Evolutionary conservation across 1,140 invertebrate genomes (phyloP).

Genomic region (Acromyrmex charruanus): DNA sequence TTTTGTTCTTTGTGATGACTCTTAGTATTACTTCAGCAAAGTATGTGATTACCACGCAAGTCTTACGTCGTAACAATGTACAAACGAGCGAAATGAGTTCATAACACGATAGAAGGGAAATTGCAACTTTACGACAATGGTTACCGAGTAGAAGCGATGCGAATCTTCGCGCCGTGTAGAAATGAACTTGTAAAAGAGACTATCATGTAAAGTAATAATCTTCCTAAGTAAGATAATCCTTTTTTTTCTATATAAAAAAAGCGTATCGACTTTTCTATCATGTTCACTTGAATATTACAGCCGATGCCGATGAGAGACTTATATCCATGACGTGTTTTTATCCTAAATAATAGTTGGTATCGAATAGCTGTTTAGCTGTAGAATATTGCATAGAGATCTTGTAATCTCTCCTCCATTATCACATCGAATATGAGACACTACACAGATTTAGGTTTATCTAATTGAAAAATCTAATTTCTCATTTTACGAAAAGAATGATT

Average conservation of each 20-base stretch:
- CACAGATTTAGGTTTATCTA: neutral
- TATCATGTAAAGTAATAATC: slow-evolving; percentile 7
- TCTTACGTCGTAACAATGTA: slow-evolving; percentile 23
- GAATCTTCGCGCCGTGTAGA: neutral
- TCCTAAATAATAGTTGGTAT: slow-evolving; percentile 55
- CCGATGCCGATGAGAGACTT: neutral
- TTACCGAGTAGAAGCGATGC: neutral
- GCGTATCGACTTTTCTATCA: slow-evolving; percentile 34
- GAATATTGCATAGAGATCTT: neutral
- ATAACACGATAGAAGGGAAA: slow-evolving; percentile 37
- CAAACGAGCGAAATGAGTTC: slow-evolving; percentile 47
- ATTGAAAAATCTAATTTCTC: neutral
- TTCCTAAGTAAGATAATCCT: neutral
- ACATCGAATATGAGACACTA: neutral
- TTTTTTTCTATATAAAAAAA: neutral
- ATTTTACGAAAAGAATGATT: neutral
- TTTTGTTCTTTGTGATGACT: slow-evolving; percentile 38
- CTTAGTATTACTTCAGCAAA: neutral
- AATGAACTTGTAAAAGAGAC: slow-evolving; percentile 3
- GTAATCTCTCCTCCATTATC: slow-evolving; percentile 30
- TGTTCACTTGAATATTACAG: neutral
- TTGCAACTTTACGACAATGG: slow-evolving; percentile 21
- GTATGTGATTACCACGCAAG: slow-evolving; percentile 19
- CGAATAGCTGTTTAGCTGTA: slow-evolving; percentile 1
- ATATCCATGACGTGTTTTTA: slow-evolving; percentile 43